Evolutionary conservation across 1,140 invertebrate genomes (phyloP).

Genomic region (Aradophagus sp.): DNA sequence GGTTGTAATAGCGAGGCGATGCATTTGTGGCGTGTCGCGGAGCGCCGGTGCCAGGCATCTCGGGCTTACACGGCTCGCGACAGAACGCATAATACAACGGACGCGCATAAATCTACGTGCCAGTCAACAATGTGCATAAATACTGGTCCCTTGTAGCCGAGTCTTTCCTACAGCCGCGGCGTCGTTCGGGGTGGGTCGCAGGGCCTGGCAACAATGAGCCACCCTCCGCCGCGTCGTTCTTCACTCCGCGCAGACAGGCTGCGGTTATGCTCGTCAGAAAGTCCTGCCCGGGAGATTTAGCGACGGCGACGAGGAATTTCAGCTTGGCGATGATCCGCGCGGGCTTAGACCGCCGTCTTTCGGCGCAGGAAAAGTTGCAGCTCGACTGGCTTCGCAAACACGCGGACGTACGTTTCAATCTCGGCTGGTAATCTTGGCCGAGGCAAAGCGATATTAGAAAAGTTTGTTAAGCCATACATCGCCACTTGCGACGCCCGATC

Average conservation of each 20-base stretch:
- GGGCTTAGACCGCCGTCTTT: neutral
- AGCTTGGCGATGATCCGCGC: neutral
- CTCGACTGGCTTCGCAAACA: too few species aligned
- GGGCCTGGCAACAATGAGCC: conserved; percentile 22
- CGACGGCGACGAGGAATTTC: conserved; percentile 18
- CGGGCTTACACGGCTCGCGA: conserved; percentile 67
- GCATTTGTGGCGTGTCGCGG: conserved; percentile 69
- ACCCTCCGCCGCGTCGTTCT: conserved; percentile 63
- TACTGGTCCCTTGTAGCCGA: conserved; percentile 70
- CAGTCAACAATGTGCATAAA: conserved; percentile 76
- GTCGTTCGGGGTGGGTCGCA: neutral
- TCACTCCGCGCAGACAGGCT: conserved; percentile 67
- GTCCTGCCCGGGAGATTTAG: conserved; percentile 38
- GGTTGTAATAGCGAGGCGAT: too few species aligned
- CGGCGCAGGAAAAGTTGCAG: too few species aligned
- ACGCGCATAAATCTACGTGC: conserved; percentile 74
- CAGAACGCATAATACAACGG: conserved; percentile 74
- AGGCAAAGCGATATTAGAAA: conserved; percentile 69
- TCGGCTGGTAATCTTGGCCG: conserved; percentile 55
- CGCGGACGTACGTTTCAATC: conserved; percentile 70
- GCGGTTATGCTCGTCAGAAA: conserved; percentile 69
- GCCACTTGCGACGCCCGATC: conserved; percentile 5
- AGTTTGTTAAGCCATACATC: conserved; percentile 67
- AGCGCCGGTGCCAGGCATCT: conserved; percentile 69
- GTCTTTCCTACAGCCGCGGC: conserved; percentile 52